Base-by-base conservation (phyloP, 2,888 invertebrate species). In the Mythimna ferrago region DNA sequence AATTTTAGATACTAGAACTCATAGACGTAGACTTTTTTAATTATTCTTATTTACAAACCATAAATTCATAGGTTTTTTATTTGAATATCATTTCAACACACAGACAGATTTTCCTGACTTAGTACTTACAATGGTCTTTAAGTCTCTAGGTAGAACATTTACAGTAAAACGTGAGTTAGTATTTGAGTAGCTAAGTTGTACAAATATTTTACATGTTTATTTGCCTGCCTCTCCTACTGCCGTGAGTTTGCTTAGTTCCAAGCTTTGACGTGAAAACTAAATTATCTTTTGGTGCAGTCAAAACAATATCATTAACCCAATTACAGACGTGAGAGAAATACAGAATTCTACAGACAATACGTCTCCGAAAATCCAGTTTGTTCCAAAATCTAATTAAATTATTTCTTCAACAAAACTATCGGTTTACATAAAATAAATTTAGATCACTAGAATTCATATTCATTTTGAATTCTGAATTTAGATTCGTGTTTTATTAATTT, bases 401-500 rank as follows among this genome's bases (percentile, higher is more conserved):
- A 58, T 64, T 60, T 66, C 38, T 19, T 9, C 14, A 38, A 67
- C 66, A 61, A 58, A 62, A 71, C 21, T 58, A 66, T 71, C 6
- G 44, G 19, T 21, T 71, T 64, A 61, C 35, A 9, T 51, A 53
- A 65, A 77, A 68, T n/a, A 48, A 80, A 69, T 56, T 58, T 14
- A 32, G 14, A 60, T 71, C 57, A 48, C 11, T 71, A 16, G 10
- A 67, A 66, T 57, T 65, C 53, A 38, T 32, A 61, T 71, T 65
- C 56, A 79, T 56, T 53, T 71, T 32, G n/a, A 61, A 71, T 63
- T 79, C 11, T 32, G 57, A 60, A 63, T 66, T 56, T 14, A 44
- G 21, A 70, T 56, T 66, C 26, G 10, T 57, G 65, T 48, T 54
- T 61, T 41, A 74, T 66, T 75, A 14, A 58, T 79, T 73, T 67